phyloP scores from a whole-genome alignment of 2,797 vertebrate genomes.

The Poeciliopsis turneri region DNA sequence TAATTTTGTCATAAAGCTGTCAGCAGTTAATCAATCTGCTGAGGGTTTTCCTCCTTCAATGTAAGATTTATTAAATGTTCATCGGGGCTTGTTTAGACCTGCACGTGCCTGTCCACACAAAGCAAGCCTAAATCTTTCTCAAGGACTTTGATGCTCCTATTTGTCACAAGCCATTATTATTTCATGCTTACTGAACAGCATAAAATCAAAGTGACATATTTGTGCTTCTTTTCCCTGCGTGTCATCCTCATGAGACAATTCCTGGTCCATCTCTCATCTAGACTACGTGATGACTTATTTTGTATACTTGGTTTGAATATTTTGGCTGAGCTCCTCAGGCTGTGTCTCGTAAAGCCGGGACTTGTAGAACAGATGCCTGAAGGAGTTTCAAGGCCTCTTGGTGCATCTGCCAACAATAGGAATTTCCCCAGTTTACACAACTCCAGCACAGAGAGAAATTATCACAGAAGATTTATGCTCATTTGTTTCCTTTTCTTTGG shows the following conservation, averaged over 20 bases:
- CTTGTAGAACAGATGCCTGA: conserved; percentile 76
- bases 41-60: conserved; percentile 84
- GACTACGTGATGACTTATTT: conserved; percentile 44
- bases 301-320: conserved; percentile 52
- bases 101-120: conserved; percentile 80
- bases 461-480: conserved; percentile 63
- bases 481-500: conserved; percentile 55
- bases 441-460: conserved; percentile 74
- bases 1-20: conserved; percentile 89
- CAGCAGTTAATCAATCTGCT: conserved; percentile 90
- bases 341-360: conserved; percentile 74
- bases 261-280: conserved; percentile 48
- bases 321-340: conserved; percentile 77
- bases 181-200: conserved; percentile 45
- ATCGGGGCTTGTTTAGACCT: conserved; percentile 82
- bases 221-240: conserved; percentile 32
- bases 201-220: conserved; percentile 64
- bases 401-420: conserved; percentile 82
- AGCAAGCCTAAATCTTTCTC: conserved; percentile 70
- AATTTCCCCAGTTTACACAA: conserved; percentile 86
- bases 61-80: conserved; percentile 90
- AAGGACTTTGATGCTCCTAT: conserved; percentile 74
- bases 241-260: conserved; percentile 42
- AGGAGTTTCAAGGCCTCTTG: conserved; percentile 78
- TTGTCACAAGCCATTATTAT: conserved; percentile 77